These are phyloP conservation scores for Lagopus leucura DNA, from an alignment of 2,113 vertebrate species.

Conservation along the genomic window DNA sequence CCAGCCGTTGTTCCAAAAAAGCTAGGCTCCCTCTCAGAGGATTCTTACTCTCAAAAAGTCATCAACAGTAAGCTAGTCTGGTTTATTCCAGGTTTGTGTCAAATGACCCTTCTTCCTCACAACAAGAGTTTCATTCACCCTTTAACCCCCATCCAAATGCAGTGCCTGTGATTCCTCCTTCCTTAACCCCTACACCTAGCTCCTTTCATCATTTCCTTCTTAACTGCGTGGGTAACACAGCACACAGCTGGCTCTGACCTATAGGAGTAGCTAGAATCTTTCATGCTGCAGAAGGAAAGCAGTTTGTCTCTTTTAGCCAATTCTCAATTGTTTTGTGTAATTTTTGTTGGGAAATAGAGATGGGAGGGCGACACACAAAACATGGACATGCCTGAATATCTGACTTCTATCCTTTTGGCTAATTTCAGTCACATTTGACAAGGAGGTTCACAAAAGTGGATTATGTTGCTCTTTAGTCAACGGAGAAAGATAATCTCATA, in stretches of 20 bases:
- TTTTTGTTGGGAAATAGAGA: neutral
- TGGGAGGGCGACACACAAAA: neutral
- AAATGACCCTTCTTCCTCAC: neutral
- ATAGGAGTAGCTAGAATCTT: rapidly evolving
- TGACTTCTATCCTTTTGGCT: neutral
- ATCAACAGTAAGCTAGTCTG: neutral
- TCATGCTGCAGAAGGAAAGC: neutral
- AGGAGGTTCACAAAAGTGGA: neutral
- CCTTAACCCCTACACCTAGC: neutral
- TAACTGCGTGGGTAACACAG: neutral
- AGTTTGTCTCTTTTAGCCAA: neutral
- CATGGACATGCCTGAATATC: too few relatives aligned
- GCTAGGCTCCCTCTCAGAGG: neutral
- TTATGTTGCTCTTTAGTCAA: neutral
- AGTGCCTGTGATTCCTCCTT: neutral
- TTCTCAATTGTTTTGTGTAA: neutral
- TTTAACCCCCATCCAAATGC: neutral
- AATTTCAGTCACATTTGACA: neutral
- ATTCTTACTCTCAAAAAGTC: neutral
- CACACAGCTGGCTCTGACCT: neutral
- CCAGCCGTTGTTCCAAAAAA: neutral
- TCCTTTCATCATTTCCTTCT: neutral
- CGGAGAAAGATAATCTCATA: neutral
- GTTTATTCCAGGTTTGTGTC: neutral
- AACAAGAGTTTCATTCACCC: rapidly evolving